phyloP scores from a whole-genome alignment of 2,797 vertebrate species.

The Valencia hispanica region DNA sequence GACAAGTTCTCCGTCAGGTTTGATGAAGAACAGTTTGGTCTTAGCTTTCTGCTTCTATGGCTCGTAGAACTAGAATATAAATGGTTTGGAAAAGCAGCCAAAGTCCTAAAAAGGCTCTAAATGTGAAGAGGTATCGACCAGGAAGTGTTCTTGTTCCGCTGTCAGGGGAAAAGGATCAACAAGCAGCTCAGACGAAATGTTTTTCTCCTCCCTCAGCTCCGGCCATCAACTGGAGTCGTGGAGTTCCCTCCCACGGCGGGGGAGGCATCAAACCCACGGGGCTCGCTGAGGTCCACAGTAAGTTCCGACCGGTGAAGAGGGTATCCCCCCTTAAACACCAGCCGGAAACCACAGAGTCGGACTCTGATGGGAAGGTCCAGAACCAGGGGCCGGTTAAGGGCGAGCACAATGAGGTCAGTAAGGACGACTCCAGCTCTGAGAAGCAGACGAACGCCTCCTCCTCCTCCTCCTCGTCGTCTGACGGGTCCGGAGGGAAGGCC shows the following conservation, averaged over 20 bases:
- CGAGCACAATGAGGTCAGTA: constrained; percentile 79
- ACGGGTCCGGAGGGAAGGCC: constrained; percentile 33
- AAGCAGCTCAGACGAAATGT: neutral
- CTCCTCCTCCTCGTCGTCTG: constrained; percentile 47
- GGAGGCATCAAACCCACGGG: constrained; percentile 90
- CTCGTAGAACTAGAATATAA: too few relatives aligned
- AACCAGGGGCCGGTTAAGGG: constrained; percentile 65
- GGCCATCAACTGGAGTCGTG: constrained; percentile 89
- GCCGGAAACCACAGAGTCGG: constrained; percentile 89
- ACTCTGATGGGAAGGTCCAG: constrained; percentile 83
- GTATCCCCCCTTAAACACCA: constrained; percentile 97
- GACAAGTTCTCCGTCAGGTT: too few relatives aligned
- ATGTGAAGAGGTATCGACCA: too few relatives aligned
- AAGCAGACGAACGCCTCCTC: constrained; percentile 59
- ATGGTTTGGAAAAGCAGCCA: too few relatives aligned
- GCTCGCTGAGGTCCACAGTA: constrained; percentile 92
- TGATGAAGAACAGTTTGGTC: too few relatives aligned
- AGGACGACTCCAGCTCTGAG: constrained; percentile 75
- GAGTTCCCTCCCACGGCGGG: constrained; percentile 82
- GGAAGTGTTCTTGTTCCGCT: too few relatives aligned
- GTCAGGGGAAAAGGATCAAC: too few relatives aligned
- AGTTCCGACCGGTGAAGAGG: constrained; percentile 95
- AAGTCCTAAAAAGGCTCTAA: too few relatives aligned
- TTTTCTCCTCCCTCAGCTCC: constrained; percentile 80
- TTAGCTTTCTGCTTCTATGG: too few relatives aligned